Conservation (phyloP, 2,797 vertebrate genomes). For the Cygnus olor region DNA sequence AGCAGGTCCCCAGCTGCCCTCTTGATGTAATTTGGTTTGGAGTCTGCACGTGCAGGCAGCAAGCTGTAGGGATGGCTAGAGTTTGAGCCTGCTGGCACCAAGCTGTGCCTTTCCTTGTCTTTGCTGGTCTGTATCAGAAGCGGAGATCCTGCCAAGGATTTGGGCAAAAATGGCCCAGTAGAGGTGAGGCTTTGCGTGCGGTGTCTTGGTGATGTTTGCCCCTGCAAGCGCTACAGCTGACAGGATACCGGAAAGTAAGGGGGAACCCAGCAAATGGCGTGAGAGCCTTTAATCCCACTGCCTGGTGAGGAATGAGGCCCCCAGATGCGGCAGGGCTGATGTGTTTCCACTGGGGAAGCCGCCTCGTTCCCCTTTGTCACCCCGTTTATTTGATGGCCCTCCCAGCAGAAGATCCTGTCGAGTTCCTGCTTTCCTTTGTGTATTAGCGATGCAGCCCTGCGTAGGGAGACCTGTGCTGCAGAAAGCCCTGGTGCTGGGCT, state of each 20-base stretch:
- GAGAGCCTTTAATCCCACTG: background rate
- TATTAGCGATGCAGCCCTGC: background rate
- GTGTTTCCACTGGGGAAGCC: background rate
- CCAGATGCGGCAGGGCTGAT: background rate
- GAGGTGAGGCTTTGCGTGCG: background rate
- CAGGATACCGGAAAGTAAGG: background rate
- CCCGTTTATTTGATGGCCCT: conserved; percentile 17
- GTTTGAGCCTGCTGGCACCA: background rate
- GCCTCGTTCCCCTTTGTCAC: background rate
- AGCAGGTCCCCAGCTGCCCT: background rate
- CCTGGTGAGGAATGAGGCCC: background rate
- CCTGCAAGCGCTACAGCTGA: background rate
- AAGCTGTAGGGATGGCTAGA: background rate
- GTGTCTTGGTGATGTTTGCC: background rate
- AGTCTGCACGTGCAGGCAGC: background rate
- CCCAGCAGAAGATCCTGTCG: background rate
- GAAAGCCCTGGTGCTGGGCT: background rate
- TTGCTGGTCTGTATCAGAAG: background rate
- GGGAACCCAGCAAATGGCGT: background rate
- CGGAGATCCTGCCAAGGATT: background rate
- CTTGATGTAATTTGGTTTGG: background rate
- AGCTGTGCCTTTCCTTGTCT: background rate
- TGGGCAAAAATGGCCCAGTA: background rate
- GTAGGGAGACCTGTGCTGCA: background rate
- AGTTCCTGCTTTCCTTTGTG: background rate